These are phyloP conservation scores for Limnephilus marmoratus DNA, from an alignment of 2,888 invertebrate genomes.

Conservation along the genomic window DNA sequence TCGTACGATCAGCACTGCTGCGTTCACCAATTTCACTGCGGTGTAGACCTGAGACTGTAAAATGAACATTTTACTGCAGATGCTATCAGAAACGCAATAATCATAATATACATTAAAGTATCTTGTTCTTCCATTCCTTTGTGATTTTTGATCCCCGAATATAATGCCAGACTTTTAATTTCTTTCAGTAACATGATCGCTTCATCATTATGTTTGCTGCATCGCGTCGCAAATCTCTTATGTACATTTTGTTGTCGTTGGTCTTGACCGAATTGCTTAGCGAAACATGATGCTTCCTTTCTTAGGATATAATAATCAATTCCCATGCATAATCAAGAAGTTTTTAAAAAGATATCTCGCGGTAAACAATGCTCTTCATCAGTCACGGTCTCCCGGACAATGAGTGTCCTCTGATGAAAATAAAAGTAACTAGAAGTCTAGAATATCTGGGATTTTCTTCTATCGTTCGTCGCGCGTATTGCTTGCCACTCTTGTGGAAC, in stretches of 20 bases:
- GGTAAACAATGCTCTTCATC: constrained; percentile 18
- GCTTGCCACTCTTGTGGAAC: background rate
- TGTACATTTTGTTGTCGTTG: background rate
- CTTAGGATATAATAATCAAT: constrained; percentile 11
- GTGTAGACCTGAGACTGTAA: background rate
- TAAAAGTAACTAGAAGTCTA: background rate
- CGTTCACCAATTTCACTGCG: background rate
- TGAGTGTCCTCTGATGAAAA: constrained; percentile 38
- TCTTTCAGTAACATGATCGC: background rate
- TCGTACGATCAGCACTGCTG: background rate
- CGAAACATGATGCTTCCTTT: constrained; percentile 30
- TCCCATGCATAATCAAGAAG: constrained; percentile 14
- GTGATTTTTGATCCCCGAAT: background rate
- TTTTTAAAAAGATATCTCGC: constrained; percentile 16
- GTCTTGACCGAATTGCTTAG: constrained; percentile 43
- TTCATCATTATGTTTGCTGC: background rate
- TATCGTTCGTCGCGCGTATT: background rate
- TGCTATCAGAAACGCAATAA: background rate
- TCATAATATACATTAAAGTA: background rate
- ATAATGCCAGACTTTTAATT: background rate
- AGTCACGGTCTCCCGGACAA: constrained; percentile 39
- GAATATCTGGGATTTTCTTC: constrained; percentile 2
- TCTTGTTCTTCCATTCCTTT: background rate
- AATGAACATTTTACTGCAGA: background rate
- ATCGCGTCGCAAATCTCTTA: background rate